Base-by-base conservation (phyloP, 2,113 vertebrate genomes). In the Merops nubicus region DNA sequence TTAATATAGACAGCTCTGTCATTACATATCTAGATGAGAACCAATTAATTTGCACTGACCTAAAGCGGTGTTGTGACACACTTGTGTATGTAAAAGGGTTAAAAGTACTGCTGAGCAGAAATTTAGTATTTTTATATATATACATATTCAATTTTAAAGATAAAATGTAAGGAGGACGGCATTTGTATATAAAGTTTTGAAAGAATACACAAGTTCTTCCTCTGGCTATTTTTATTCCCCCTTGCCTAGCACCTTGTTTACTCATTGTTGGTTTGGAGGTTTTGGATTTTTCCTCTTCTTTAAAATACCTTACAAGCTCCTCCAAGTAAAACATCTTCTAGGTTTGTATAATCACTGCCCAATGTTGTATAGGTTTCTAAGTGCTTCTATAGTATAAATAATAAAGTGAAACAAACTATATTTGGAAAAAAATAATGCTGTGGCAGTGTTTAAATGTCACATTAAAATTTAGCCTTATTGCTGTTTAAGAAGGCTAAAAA, bases 1-100 rank as follows among this genome's bases (percentile, higher is more conserved):
- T 97, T 97, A 95, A 97, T 95, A 97, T 97, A 97, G 96, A 75
- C 91, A 93, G 93, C 93, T 96, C 96, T 97, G 94, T 97, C 95
- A 96, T 91, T 88, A 28, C 88, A 50, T 57, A 96, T 93, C 95
- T 94, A 62, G 93, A 94, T 80, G 92, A 94, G 95, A 91, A 15
- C 77, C 77, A 85, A 47, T 97, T 95, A 76, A 94, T 94, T 86
- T 76, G 76, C 77, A 56, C 87, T 89, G 83, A 88, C 92, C 94
- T 92, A 56, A 89, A 92, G 93, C 73, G 34, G 25, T 74, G 64
- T 69, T 94, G 80, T 93, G 92, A 89, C 90, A 94, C 91, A 94
- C 78, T 88, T 97, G 77, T 82, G 70, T 93, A 62, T 83, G 50
- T 69, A 78, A 87, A 94, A 88, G 93, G 72, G 76, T 63, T 91